Conservation (phyloP, 1,140 invertebrate species). For the Heterodera schachtii region DNA sequence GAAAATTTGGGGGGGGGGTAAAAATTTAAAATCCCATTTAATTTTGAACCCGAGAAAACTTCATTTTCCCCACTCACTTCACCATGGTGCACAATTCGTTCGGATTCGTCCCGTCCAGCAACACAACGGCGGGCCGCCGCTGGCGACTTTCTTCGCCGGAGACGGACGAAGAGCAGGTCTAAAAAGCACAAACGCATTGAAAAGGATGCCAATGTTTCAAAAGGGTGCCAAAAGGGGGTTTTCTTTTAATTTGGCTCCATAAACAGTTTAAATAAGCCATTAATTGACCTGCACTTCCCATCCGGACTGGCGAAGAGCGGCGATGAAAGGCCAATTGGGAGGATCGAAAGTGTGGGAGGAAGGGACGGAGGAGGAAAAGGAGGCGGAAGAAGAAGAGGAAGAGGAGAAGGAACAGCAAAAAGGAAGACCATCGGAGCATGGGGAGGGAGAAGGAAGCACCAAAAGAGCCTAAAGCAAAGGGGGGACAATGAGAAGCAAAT, state of each 20-base stretch:
- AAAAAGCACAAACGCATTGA: not conserved
- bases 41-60: too few species aligned
- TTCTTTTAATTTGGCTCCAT: not conserved
- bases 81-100: slow-evolving; percentile 4
- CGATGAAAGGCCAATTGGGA: slow-evolving; percentile 9
- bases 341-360: not conserved
- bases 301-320: slow-evolving; percentile 9
- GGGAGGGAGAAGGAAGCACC: slow-evolving; percentile 9
- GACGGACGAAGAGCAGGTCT: slow-evolving; percentile 12
- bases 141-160: slow-evolving; percentile 5
- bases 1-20: too few species aligned
- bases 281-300: slow-evolving; percentile 24
- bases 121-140: slow-evolving; percentile 17
- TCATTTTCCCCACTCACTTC: not conserved
- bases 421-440: not conserved
- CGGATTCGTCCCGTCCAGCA: slow-evolving; percentile 9
- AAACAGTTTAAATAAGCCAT: too few species aligned
- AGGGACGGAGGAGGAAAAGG: not conserved
- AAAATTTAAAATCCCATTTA: too few species aligned
- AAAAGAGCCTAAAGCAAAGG: slow-evolving; percentile 13
- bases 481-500: too few species aligned
- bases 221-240: not conserved
- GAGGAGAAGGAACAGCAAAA: not conserved
- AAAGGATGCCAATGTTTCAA: not conserved
- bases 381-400: not conserved